phyloP scores from a whole-genome alignment of 1,140 invertebrate species.

The Tyrophagus putrescentiae region DNA sequence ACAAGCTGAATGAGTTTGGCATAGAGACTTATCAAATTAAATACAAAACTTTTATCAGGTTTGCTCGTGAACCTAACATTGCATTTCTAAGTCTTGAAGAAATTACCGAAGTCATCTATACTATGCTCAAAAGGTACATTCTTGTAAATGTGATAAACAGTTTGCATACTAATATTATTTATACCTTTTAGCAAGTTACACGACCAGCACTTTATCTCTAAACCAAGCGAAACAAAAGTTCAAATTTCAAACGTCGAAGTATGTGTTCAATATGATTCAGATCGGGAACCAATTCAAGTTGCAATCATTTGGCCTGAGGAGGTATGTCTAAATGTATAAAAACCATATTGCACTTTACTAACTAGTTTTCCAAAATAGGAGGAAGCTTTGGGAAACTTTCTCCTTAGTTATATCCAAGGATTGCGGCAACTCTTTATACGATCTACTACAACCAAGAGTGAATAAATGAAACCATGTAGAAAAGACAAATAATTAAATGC shows the following conservation, averaged over 20 bases:
- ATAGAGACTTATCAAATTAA: slow-evolving; percentile 57
- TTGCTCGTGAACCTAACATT: slow-evolving; percentile 47
- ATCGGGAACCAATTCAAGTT: slow-evolving; percentile 67
- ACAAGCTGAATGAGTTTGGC: slow-evolving; percentile 73
- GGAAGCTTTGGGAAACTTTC: slow-evolving; percentile 78
- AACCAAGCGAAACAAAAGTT: slow-evolving; percentile 60
- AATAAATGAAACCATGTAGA: background rate
- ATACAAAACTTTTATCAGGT: slow-evolving; percentile 72
- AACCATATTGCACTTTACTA: background rate
- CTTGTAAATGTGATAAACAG: background rate
- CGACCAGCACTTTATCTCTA: slow-evolving; percentile 51
- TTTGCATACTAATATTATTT: slow-evolving; percentile 15
- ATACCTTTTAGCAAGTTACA: slow-evolving; percentile 39
- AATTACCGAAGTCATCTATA: slow-evolving; percentile 60
- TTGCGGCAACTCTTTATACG: slow-evolving; percentile 18
- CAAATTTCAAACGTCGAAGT: slow-evolving; percentile 72
- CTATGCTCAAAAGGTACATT: slow-evolving; percentile 50
- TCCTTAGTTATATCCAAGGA: slow-evolving; percentile 40
- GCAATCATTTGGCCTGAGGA: slow-evolving; percentile 73
- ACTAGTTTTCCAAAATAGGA: slow-evolving; percentile 39
- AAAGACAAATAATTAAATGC: background rate
- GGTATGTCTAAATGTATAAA: background rate
- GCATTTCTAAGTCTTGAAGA: slow-evolving; percentile 46
- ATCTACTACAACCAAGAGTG: background rate
- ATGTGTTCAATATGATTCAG: slow-evolving; percentile 54